Percentiles rank a stretch among this genome's conserved stretches.
These are phyloP conservation scores for Xerus inauris DNA, from an alignment of 2,113 vertebrate species.

Conservation along the genomic window DNA sequence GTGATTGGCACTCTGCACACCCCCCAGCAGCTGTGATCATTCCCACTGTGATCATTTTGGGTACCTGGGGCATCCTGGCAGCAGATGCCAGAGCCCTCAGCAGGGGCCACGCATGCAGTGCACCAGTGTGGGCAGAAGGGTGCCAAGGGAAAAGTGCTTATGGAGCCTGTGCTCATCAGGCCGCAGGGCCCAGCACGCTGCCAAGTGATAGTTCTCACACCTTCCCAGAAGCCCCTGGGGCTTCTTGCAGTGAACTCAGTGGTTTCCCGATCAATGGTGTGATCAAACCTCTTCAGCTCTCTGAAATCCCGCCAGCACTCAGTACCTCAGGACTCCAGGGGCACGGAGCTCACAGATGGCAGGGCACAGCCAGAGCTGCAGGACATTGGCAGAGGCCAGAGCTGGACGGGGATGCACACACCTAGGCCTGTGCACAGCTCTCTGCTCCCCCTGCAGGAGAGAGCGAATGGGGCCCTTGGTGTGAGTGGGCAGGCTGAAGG, in stretches of 20 bases:
- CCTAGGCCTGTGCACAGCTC: neutral
- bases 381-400: neutral
- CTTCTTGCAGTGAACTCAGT: neutral
- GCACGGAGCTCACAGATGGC: neutral
- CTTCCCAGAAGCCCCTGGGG: neutral
- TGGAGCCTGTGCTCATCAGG: neutral
- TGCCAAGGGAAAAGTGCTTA: neutral
- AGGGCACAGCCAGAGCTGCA: accelerated
- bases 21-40: neutral
- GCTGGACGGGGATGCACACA: accelerated
- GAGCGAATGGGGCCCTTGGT: accelerated
- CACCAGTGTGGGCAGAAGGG: neutral
- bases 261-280: neutral
- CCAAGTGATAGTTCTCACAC: neutral
- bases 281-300: accelerated
- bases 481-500: neutral
- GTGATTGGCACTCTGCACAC: accelerated
- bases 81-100: accelerated
- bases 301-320: neutral
- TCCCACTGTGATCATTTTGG: accelerated
- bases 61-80: accelerated
- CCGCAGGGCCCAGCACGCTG: neutral
- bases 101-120: accelerated
- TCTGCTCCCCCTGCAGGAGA: no score
- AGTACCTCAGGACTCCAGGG: no score